Evolutionary conservation across 2,797 vertebrate species (phyloP).

Genomic region (Tenualosa ilisha): DNA sequence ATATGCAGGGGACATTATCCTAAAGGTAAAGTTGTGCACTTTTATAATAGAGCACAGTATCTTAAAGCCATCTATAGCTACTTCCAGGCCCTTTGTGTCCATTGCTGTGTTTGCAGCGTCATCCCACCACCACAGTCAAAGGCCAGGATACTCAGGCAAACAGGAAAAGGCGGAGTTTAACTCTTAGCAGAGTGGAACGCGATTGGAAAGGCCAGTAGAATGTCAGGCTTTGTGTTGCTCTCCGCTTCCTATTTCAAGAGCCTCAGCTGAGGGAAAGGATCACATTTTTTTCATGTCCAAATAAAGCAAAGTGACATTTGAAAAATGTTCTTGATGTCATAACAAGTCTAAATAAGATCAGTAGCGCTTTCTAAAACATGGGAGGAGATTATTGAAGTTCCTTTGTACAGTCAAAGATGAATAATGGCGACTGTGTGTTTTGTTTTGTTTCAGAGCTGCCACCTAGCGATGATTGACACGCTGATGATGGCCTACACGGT

Average conservation of each 20-base stretch:
- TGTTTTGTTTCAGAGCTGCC: conserved; percentile 80
- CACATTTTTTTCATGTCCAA: background rate
- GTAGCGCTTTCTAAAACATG: background rate
- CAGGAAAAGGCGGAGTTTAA: conserved; percentile 16
- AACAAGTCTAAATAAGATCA: conserved; percentile 6
- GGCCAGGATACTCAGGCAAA: background rate
- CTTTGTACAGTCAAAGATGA: background rate
- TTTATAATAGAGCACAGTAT: background rate
- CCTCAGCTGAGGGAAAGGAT: background rate
- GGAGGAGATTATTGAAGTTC: background rate
- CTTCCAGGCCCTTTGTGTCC: background rate
- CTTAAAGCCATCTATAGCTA: background rate
- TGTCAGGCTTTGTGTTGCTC: conserved; percentile 21
- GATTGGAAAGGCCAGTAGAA: conserved; percentile 13
- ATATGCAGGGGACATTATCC: background rate
- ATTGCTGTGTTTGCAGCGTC: background rate
- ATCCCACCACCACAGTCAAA: background rate
- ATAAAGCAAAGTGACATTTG: background rate
- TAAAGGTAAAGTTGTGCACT: background rate
- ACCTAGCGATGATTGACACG: conserved; percentile 92
- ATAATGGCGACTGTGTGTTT: background rate
- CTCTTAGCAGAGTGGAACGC: background rate
- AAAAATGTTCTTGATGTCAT: background rate
- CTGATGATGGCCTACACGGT: conserved; percentile 98
- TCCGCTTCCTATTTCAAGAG: background rate